Evolutionary conservation across 2,888 invertebrate genomes (phyloP).

Genomic region (Hesperia comma): DNA sequence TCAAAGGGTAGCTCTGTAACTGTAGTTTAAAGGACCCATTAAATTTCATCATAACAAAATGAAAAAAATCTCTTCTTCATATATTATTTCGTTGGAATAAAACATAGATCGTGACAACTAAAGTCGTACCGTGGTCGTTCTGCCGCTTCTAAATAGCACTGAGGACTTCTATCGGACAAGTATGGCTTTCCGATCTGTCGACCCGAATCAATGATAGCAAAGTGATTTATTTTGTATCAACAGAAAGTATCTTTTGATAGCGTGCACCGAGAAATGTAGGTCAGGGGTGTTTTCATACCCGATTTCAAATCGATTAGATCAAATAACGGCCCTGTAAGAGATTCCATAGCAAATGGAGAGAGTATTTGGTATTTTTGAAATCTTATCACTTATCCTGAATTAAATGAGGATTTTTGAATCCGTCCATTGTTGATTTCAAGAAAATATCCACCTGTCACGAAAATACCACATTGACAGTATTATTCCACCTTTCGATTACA

Average conservation of each 20-base stretch:
- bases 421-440: no score
- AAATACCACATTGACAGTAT: no score
- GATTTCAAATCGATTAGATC: slow-evolving; percentile 27
- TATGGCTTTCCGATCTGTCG: slow-evolving; percentile 16
- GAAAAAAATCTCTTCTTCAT: no score
- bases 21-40: no score
- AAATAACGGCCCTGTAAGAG: slow-evolving; percentile 11
- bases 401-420: no score
- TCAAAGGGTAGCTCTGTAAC: no score
- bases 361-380: background rate
- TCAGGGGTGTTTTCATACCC: slow-evolving; percentile 23
- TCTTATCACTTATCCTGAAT: no score
- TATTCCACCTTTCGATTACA: no score
- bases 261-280: slow-evolving; percentile 25
- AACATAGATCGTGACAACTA: no score
- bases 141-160: background rate
- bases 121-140: background rate
- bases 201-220: slow-evolving; percentile 23
- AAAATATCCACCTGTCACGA: no score
- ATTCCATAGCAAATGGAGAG: background rate
- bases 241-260: slow-evolving; percentile 29
- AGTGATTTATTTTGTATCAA: slow-evolving; percentile 28
- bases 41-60: no score
- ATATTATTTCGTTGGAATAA: no score
- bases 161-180: slow-evolving; percentile 13